These are phyloP conservation scores for Aphelinus certus DNA, from an alignment of 1,140 invertebrate genomes.

Conservation along the genomic window DNA sequence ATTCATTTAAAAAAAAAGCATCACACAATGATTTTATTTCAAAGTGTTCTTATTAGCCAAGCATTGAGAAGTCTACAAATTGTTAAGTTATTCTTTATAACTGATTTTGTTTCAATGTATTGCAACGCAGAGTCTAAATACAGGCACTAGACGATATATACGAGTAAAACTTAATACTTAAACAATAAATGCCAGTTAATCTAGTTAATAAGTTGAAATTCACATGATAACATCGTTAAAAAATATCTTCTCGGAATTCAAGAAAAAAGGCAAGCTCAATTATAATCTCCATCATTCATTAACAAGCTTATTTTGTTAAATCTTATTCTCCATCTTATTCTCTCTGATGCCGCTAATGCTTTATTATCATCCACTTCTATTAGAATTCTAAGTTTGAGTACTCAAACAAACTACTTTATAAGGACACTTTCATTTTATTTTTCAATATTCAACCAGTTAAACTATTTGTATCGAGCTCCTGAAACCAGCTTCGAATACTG, in stretches of 20 bases:
- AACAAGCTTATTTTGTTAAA: constrained; percentile 43
- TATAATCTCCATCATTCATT: constrained; percentile 44
- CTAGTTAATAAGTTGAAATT: constrained; percentile 44
- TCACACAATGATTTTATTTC: background rate
- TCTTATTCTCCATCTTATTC: background rate
- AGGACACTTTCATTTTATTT: constrained; percentile 24
- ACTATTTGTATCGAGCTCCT: constrained; percentile 17
- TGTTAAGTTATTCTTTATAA: constrained; percentile 17
- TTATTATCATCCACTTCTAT: constrained; percentile 25
- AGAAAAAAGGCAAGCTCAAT: constrained; percentile 49
- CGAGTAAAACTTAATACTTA: constrained; percentile 53
- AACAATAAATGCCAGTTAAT: constrained; percentile 51
- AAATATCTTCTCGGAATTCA: constrained; percentile 36
- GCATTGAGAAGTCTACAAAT: constrained; percentile 23
- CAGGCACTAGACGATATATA: constrained; percentile 28
- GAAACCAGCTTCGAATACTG: constrained; percentile 26
- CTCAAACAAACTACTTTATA: constrained; percentile 30
- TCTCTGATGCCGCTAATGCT: background rate
- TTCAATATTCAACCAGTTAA: constrained; percentile 9
- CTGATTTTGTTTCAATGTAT: constrained; percentile 24
- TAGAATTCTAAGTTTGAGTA: background rate
- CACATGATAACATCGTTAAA: constrained; percentile 37
- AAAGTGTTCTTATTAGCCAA: constrained; percentile 9
- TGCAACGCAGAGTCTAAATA: constrained; percentile 15
- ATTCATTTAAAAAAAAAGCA: background rate